Conservation (phyloP, 2,797 vertebrate species). For the Mergus octosetaceus region DNA sequence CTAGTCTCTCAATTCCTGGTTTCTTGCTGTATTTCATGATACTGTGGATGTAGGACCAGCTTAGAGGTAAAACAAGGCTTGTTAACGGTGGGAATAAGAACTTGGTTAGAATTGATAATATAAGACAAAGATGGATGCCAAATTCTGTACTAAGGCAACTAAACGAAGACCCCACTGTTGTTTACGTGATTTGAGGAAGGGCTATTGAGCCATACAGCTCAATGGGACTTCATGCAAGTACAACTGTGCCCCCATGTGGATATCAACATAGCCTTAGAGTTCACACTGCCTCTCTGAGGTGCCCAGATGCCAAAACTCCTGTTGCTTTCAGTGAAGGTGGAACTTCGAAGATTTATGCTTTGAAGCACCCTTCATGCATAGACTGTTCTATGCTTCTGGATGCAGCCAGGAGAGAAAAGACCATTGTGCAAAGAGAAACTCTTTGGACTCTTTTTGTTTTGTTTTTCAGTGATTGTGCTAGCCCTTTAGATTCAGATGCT, state of each 20-base stretch:
- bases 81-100: not conserved
- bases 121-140: not conserved
- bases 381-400: not conserved
- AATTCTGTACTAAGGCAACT: not conserved
- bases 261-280: not conserved
- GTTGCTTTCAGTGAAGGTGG: not conserved
- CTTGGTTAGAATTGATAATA: not conserved
- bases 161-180: not conserved
- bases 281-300: not conserved
- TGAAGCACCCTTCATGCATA: not conserved
- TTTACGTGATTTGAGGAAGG: not conserved
- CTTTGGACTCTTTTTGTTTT: not conserved
- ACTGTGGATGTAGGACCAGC: not conserved
- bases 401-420: not conserved
- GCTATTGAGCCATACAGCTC: not conserved
- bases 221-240: constrained; percentile 1
- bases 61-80: not conserved
- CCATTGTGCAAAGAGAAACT: not conserved
- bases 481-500: not conserved
- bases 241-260: constrained; percentile 69
- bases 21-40: not conserved
- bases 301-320: not conserved
- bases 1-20: not conserved
- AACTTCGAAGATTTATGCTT: not conserved
- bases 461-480: not conserved